Evolutionary conservation across 2,888 invertebrate genomes (phyloP), one percentile per base, ranked within the genome.

Genomic region (Hypselothyrea guttata): DNA sequence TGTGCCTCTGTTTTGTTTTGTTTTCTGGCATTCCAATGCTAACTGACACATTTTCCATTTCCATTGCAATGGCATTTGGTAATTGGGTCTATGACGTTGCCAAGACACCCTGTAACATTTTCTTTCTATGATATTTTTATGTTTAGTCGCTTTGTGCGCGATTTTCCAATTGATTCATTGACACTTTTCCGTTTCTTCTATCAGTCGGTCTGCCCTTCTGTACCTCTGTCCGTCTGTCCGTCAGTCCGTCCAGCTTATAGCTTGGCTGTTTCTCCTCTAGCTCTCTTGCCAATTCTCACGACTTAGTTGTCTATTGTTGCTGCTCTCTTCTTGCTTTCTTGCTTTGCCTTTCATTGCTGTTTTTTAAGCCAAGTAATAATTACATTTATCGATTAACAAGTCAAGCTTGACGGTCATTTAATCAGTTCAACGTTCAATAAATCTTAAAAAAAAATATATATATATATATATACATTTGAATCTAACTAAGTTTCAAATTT

Each of bases 61-160:
- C 53, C 69, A 59, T 55, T 64, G 37, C n/a, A 68, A 55, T 31
- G 59, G 40, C 48, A 65, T 58, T 71, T 47, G 49, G 55, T 16
- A 76, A 79, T 77, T 73, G 62, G 77, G 77, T 77, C 75, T 79
- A 78, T 79, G 75, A 79, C 76, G 74, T 47, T 38, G 51, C 45
- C 11, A 35, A 12, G 30, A 31, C 22, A 13, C n/a, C 37, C 18
- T 9, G 7, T 7, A 12, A 2, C 9, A 22, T 28, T n/a, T 12
- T 11, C 4, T 9, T 9, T 9, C 22, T 22, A n/a, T n/a, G 2
- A 11, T 0, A n/a, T 12, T 49, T 34, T 61, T 49, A 53, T 61
- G 46, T 65, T 41, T 65, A 60, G 60, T 48, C 13, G 44, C 1
- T 37, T 37, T 49, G 57, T 35, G 47, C 34, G 35, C 48, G 5